Evolutionary conservation across 2,113 vertebrate genomes (phyloP).

Genomic region (Melanerpes formicivorus): DNA sequence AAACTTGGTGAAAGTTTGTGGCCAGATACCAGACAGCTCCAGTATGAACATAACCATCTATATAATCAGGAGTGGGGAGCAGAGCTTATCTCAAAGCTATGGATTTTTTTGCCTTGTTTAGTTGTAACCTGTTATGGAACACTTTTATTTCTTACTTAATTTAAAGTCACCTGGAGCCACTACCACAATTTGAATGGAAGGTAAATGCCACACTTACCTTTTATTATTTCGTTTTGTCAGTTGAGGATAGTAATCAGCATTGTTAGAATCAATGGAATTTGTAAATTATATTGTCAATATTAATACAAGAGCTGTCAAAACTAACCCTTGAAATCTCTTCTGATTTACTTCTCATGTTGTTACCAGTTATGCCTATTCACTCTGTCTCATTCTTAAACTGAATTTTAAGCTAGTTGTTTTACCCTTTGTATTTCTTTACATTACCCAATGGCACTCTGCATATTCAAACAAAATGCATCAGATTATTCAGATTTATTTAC

Average conservation of each 20-base stretch:
- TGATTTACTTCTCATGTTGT: not conserved
- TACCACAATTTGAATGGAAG: not conserved
- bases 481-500: not conserved
- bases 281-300: not conserved
- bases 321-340: not conserved
- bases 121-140: not conserved
- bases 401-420: not conserved
- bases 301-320: not conserved
- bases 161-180: not conserved
- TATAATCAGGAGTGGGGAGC: not conserved
- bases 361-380: not conserved
- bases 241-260: not conserved
- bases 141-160: not conserved
- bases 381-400: not conserved
- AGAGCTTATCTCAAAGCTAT: not conserved
- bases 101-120: not conserved
- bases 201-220: not conserved
- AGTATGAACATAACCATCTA: not conserved
- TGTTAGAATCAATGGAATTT: not conserved
- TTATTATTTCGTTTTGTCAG: not conserved
- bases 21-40: not conserved
- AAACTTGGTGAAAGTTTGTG: not conserved
- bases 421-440: not conserved
- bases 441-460: not conserved
- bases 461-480: not conserved